phyloP scores from a whole-genome alignment of 2,797 vertebrate species.

The Neoniphon sammara region DNA sequence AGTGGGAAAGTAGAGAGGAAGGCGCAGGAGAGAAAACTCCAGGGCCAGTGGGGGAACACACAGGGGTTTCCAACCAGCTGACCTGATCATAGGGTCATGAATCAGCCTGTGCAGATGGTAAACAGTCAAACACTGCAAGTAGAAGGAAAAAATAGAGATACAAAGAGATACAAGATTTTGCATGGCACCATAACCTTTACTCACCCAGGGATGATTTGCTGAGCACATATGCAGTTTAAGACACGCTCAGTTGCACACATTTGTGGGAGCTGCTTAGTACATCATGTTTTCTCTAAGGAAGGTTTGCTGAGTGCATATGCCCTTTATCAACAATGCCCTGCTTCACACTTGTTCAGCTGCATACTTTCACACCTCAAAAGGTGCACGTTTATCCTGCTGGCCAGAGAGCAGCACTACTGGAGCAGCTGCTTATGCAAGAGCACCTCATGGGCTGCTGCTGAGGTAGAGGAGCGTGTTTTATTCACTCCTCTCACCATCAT shows the following conservation, averaged over 20 bases:
- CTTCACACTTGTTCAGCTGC: no score
- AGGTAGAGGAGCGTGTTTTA: no score
- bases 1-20: no score
- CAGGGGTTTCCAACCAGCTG: conserved; percentile 18
- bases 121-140: background rate
- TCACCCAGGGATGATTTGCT: background rate
- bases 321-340: no score
- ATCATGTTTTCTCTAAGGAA: background rate
- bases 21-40: background rate
- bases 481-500: no score
- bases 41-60: background rate
- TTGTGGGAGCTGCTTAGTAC: background rate
- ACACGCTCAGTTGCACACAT: background rate
- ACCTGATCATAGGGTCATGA: conserved; percentile 7
- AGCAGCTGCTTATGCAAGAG: background rate
- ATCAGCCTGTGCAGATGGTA: background rate
- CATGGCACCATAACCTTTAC: background rate
- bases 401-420: conserved; percentile 2
- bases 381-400: conserved; percentile 10
- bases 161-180: background rate
- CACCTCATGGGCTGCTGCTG: background rate
- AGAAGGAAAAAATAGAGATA: background rate
- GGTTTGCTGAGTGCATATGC: background rate
- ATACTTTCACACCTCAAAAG: no score
- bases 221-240: background rate